Evolutionary conservation across 2,797 vertebrate genomes (phyloP).

Genomic region (Mycteria americana): DNA sequence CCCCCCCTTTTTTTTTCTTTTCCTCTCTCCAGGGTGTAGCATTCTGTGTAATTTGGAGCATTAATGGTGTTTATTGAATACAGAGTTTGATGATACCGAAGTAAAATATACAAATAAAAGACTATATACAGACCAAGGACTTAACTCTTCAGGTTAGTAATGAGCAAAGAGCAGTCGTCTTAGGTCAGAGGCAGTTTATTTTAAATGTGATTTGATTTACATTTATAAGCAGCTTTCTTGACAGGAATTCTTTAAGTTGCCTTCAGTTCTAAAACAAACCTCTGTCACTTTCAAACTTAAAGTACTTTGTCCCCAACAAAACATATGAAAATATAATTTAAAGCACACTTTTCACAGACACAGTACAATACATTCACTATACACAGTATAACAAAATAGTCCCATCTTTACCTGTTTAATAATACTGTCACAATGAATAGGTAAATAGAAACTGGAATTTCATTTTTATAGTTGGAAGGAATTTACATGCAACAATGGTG

Average conservation of each 20-base stretch:
- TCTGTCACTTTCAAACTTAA: constrained; percentile 87
- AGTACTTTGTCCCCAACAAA: constrained; percentile 87
- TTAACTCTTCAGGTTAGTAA: background rate
- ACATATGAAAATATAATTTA: constrained; percentile 99
- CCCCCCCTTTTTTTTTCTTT: background rate
- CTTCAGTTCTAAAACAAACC: constrained; percentile 84
- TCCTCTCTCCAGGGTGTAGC: background rate
- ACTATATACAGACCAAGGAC: background rate
- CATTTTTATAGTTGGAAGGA: constrained; percentile 76
- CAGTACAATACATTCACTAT: constrained; percentile 96
- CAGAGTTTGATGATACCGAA: background rate
- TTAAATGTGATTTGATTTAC: constrained; percentile 91
- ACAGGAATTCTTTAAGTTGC: constrained; percentile 87
- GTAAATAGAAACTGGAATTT: constrained; percentile 82
- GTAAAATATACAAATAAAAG: background rate
- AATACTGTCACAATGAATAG: constrained; percentile 89
- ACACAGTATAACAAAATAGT: constrained; percentile 93
- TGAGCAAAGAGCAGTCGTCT: constrained; percentile 1
- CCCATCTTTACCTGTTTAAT: constrained; percentile 89
- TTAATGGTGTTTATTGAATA: background rate
- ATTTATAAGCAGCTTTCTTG: constrained; percentile 91
- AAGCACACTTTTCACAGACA: constrained; percentile 95
- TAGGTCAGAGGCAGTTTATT: constrained; percentile 85
- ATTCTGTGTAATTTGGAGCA: background rate
- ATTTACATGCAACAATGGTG: constrained; percentile 85